Percentiles rank a stretch among this genome's conserved stretches.
These are phyloP conservation scores for Melanocharis versteri DNA, from an alignment of 2,113 vertebrate genomes.

Conservation along the genomic window DNA sequence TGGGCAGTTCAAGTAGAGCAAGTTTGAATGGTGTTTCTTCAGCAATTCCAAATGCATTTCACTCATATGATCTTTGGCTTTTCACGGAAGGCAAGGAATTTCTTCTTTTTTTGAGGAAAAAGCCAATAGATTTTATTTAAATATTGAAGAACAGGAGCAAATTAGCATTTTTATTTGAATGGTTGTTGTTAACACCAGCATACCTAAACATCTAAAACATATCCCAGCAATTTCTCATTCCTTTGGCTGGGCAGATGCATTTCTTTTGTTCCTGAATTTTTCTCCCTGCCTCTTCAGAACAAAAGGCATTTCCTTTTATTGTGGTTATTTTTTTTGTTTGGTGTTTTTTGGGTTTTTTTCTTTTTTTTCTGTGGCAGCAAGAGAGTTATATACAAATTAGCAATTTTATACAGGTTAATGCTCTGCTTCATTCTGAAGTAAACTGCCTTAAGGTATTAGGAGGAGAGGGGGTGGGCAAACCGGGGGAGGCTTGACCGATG, in stretches of 20 bases:
- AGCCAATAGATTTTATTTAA: not conserved
- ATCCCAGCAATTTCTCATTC: conserved; percentile 16
- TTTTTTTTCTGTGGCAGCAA: not conserved
- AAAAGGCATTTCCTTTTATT: conserved; percentile 49
- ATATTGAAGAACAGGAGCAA: not conserved
- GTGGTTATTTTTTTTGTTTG: not conserved
- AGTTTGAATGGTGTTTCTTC: conserved; percentile 71
- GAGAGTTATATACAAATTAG: conserved; percentile 46
- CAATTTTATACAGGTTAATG: conserved; percentile 65
- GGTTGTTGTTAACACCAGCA: not conserved
- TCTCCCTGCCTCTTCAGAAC: conserved; percentile 58
- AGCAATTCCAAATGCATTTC: conserved; percentile 57
- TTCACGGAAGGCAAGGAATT: not conserved
- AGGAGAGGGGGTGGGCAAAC: not conserved
- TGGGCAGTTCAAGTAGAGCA: conserved; percentile 54
- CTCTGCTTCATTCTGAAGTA: conserved; percentile 65
- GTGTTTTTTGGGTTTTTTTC: not conserved
- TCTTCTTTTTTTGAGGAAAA: not conserved
- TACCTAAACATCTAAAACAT: conserved; percentile 24
- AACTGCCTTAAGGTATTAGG: conserved; percentile 65
- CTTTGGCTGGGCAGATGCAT: conserved; percentile 41
- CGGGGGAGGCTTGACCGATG: not conserved
- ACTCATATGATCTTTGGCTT: not conserved
- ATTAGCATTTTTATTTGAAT: not conserved
- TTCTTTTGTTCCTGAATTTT: conserved; percentile 73